These are phyloP conservation scores for western clawed frog (Xenopus tropicalis) DNA, from an alignment of 2,113 vertebrate genomes.

Conservation along the genomic window DNA sequence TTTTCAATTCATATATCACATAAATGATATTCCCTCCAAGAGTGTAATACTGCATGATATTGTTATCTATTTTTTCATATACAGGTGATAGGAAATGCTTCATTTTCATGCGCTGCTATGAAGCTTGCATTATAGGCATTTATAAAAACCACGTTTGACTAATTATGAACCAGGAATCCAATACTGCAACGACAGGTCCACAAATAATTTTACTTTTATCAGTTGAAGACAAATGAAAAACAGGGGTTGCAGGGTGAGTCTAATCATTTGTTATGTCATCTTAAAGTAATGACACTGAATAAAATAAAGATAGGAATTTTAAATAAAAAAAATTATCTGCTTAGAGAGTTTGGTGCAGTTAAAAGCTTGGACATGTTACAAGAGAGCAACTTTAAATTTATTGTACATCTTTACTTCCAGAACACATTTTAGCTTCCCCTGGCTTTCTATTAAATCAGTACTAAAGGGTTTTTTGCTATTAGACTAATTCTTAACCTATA, in stretches of 20 bases:
- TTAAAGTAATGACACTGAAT: conserved; percentile 13
- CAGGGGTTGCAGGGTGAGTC: not conserved
- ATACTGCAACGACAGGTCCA: not conserved
- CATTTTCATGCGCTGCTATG: conserved; percentile 47
- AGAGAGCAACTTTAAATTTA: not conserved
- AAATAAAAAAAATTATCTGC: conserved; percentile 18
- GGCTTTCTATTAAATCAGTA: too few species aligned
- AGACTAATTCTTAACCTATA: too few species aligned
- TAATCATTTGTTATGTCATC: conserved; percentile 13
- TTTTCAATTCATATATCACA: conserved; percentile 51
- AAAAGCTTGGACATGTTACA: conserved; percentile 18
- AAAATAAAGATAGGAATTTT: conserved; percentile 28
- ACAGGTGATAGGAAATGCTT: conserved; percentile 40
- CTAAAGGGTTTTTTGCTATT: too few species aligned
- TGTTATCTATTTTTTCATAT: conserved; percentile 34
- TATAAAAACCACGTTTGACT: conserved; percentile 33
- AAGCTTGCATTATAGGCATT: conserved; percentile 51
- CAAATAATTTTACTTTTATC: conserved; percentile 23
- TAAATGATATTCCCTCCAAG: conserved; percentile 52
- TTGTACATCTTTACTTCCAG: not conserved
- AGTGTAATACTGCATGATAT: conserved; percentile 46
- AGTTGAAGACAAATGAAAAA: conserved; percentile 17
- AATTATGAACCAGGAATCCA: conserved; percentile 10
- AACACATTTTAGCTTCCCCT: too few species aligned
- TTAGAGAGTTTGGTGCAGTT: not conserved